Percentiles rank a stretch among this genome's conserved stretches.
Evolutionary conservation across 53 echinoderm and acorn worm species (phyloP).

Genomic region (Paracentrotus lividus): DNA sequence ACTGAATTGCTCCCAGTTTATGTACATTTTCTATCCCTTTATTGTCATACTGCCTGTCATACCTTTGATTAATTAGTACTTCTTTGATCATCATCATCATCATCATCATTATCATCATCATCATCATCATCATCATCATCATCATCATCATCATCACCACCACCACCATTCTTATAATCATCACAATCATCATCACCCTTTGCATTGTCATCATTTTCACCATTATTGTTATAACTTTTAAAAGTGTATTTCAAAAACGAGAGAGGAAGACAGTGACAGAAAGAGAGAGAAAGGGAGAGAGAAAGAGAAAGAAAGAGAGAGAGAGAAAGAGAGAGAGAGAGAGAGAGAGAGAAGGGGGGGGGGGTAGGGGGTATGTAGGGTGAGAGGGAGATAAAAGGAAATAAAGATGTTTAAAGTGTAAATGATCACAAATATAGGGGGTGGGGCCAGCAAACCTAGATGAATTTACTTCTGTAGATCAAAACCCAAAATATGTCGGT

Average conservation of each 20-base stretch:
- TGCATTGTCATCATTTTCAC: background rate
- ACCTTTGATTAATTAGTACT: too few species aligned
- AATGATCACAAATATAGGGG: too few species aligned
- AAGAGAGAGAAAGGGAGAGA: slow-evolving; percentile 16
- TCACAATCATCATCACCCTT: background rate
- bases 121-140: background rate
- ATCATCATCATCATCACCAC: background rate
- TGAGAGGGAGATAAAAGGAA: too few species aligned
- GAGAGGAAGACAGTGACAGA: background rate
- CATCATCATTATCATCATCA: background rate
- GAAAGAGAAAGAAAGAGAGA: background rate
- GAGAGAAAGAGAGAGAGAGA: background rate
- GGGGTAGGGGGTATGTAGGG: too few species aligned
- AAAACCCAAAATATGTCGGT: too few species aligned
- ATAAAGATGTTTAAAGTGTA: too few species aligned
- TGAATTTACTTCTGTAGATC: too few species aligned
- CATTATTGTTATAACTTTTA: too few species aligned
- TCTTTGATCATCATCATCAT: background rate
- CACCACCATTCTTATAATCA: background rate
- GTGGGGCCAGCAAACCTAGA: too few species aligned
- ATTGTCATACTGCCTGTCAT: too few species aligned
- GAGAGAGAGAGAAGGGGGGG: background rate
- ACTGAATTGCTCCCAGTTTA: background rate
- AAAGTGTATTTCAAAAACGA: too few species aligned
- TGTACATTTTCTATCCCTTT: background rate